Evolutionary conservation across 2,888 invertebrate genomes (phyloP), one percentile per base, ranked within the genome.

Genomic region (Tachystola acroxantha): DNA sequence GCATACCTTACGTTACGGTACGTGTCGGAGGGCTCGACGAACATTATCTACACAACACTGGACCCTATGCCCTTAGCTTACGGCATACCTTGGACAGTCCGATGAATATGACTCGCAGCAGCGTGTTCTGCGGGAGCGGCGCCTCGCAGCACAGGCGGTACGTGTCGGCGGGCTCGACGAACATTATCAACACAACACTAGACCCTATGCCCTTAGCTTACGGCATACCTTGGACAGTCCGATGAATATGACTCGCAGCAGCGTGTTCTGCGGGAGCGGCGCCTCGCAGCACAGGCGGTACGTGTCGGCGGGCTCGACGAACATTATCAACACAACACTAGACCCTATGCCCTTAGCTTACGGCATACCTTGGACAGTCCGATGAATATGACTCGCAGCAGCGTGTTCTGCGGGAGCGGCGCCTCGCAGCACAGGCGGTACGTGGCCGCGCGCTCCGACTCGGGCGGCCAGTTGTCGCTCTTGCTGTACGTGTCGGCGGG

Each of bases 71-170:
- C n/a, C n/a, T n/a, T n/a, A n/a, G n/a, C n/a, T n/a, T n/a, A n/a
- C n/a, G n/a, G n/a, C n/a, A 32, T 39, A 89, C 89, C 79, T 92
- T 92, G 1, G 92, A 89, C 10, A 92, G 81, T n/a, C n/a, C n/a
- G n/a, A n/a, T 94, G 44, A 95, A 88, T 32, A 97, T 89, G 34
- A 98, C 88, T 30, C 95, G 82, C 36, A 96, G 84, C 36, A 98
- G 79, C 0, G 96, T 95, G 53, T 93, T 94, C 79, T 98, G 96
- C 24, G 92, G 89, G 30, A 98, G 88, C 0, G 97, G 98, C 10
- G 96, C 94, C 74, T 98, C 98, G 20, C 94, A 93, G 37, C 95
- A 94, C 37, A 97, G 79, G n/a, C 97, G 50, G 98, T n/a, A n/a
- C n/a, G n/a, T n/a, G n/a, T n/a, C n/a, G n/a, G n/a, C n/a, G n/a